Evolutionary conservation across 1,140 invertebrate species (phyloP), one percentile per base, ranked within the genome.

Genomic region (Probaryconus sp.): DNA sequence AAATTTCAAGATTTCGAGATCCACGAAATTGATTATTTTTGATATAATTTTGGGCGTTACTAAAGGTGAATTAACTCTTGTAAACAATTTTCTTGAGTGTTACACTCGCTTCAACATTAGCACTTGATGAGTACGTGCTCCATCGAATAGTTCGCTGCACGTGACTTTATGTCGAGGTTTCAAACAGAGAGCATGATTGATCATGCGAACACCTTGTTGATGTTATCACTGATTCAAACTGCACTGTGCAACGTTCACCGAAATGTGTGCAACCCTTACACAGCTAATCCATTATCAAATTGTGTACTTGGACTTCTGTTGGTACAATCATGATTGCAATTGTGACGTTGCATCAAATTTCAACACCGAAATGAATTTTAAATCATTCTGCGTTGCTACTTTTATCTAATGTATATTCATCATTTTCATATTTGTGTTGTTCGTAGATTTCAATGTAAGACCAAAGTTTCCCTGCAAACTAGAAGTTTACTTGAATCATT

Each of bases 231-330:
- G 82, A 82, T 81, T 83, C 76, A 75, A 72, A 70, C 58, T 67
- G 42, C 38, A 28, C 56, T 76, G 55, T 60, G 69, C 67, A 53
- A 16, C 73, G 72, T 75, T 73, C 72, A 68, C 58, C 65, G 68
- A 71, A 80, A 76, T 78, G 79, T 79, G 72, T 74, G 76, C 79
- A 77, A 63, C 68, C 67, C 76, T 81, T 82, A 83, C 82, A 83
- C 81, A 76, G 78, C 72, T 83, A 84, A 83, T 79, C 81, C 81
- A 83, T 84, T 84, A 84, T 84, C 83, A 83, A 81, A 83, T 84
- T 84, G 80, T 84, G 78, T 81, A 82, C 77, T 73, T 71, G 74
- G 70, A 77, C 70, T 81, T 79, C 67, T 80, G 68, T 80, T 80
- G 69, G 73, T 64, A 76, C 77, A 79, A 72, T 71, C 42, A 68